A percentile compares a stretch with the other conserved stretches of the same genome.
Conservation (phyloP, 2,888 invertebrate species). For the Cheilosia urbana region DNA sequence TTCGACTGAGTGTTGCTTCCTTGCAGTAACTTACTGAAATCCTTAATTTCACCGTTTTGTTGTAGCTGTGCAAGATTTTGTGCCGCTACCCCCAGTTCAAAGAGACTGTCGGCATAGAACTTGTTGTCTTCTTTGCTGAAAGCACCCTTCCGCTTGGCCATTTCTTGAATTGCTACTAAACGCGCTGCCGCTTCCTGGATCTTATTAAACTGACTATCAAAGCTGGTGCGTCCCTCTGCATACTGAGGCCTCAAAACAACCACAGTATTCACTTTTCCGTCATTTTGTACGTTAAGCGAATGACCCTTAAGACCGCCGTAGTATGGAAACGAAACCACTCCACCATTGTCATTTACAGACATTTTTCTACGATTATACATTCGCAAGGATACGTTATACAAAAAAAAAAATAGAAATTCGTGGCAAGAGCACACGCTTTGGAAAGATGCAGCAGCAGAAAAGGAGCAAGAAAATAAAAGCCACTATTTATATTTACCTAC, state of each 20-base stretch:
- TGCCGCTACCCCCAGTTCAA: constrained; percentile 85
- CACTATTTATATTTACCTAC: background rate
- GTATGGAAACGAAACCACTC: constrained; percentile 85
- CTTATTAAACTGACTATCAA: constrained; percentile 86
- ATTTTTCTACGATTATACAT: constrained; percentile 63
- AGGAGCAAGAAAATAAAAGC: constrained; percentile 26
- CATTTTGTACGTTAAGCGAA: constrained; percentile 83
- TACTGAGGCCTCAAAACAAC: constrained; percentile 53
- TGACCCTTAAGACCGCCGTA: constrained; percentile 90
- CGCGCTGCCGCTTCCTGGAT: constrained; percentile 86
- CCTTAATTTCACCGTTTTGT: constrained; percentile 85
- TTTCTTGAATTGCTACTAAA: constrained; percentile 86
- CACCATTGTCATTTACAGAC: constrained; percentile 41
- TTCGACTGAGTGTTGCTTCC: constrained; percentile 70
- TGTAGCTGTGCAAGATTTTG: constrained; percentile 86
- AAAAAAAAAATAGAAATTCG: background rate
- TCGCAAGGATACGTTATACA: constrained; percentile 29
- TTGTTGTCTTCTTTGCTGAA: constrained; percentile 85
- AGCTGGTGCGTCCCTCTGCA: constrained; percentile 77
- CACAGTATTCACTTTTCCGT: constrained; percentile 77
- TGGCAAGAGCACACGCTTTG: constrained; percentile 6
- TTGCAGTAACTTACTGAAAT: constrained; percentile 84
- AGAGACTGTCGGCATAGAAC: constrained; percentile 86
- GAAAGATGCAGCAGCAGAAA: constrained; percentile 1
- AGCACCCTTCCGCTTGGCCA: constrained; percentile 86